These are phyloP conservation scores for Alces alces DNA, from an alignment of 2,113 vertebrate species.

Conservation along the genomic window DNA sequence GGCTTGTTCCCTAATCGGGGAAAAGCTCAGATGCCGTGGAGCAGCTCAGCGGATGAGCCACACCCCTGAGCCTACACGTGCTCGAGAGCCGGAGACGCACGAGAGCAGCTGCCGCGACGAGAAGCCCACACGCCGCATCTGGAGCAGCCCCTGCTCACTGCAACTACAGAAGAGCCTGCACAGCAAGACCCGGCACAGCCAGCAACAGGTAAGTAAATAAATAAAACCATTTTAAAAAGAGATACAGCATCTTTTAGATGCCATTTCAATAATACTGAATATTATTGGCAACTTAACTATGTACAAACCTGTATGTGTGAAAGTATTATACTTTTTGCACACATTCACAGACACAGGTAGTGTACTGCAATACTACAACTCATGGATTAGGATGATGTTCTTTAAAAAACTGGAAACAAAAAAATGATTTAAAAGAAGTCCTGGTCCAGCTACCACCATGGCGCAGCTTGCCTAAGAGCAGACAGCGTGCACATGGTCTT, in stretches of 20 bases:
- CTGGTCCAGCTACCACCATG: fast-evolving
- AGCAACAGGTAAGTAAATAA: not conserved
- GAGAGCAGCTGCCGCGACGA: not conserved
- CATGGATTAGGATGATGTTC: not conserved
- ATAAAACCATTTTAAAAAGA: not conserved
- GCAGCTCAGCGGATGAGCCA: not conserved
- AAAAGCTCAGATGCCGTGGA: not conserved
- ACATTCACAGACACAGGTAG: not conserved
- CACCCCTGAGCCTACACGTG: not conserved
- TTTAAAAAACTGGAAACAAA: not conserved
- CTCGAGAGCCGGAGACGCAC: not conserved
- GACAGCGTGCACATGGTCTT: fast-evolving
- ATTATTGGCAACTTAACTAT: not conserved
- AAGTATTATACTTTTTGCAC: not conserved
- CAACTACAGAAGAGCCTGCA: not conserved
- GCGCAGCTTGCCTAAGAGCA: not conserved
- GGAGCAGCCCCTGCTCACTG: not conserved
- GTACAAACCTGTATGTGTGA: not conserved
- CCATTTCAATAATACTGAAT: not conserved
- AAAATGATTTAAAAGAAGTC: not conserved
- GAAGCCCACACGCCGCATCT: not conserved
- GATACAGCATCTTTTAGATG: not conserved
- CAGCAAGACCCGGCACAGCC: not conserved
- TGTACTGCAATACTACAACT: not conserved
- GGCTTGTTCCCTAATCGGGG: not conserved